phyloP scores from a whole-genome alignment of 2,888 invertebrate species.

The Drosophila meridionalis region DNA sequence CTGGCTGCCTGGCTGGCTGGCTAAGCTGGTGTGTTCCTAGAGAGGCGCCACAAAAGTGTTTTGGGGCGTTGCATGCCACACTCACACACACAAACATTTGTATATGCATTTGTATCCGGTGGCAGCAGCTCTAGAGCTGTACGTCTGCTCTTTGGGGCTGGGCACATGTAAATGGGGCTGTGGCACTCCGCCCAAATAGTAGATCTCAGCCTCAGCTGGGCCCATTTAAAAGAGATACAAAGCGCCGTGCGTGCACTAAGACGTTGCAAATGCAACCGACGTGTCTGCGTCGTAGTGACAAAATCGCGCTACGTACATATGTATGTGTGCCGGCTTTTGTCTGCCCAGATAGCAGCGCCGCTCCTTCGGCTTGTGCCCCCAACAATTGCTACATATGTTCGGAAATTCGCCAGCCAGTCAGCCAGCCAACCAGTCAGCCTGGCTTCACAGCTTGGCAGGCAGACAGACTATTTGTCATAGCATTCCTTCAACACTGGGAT shows the following conservation, averaged over 20 bases:
- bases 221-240: slow-evolving; percentile 34
- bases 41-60: slow-evolving; percentile 67
- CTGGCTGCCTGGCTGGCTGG: slow-evolving; percentile 4
- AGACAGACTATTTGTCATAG: slow-evolving; percentile 80
- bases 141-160: slow-evolving; percentile 29
- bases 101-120: slow-evolving; percentile 69
- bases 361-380: slow-evolving; percentile 9
- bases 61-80: slow-evolving; percentile 68
- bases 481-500: slow-evolving; percentile 75
- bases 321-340: slow-evolving; percentile 42
- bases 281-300: slow-evolving; percentile 72
- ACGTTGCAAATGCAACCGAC: slow-evolving; percentile 66
- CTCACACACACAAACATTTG: slow-evolving; percentile 27
- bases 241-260: slow-evolving; percentile 22
- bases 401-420: slow-evolving; percentile 29
- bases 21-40: slow-evolving; percentile 4
- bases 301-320: slow-evolving; percentile 62
- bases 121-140: slow-evolving; percentile 1
- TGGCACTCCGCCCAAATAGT: slow-evolving; percentile 39
- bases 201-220: slow-evolving; percentile 27
- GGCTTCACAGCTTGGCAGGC: slow-evolving; percentile 48
- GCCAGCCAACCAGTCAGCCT: slow-evolving; percentile 16
- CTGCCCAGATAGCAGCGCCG: slow-evolving; percentile 5
- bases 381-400: slow-evolving; percentile 58
- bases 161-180: slow-evolving; percentile 61